Evolutionary conservation across 2,888 invertebrate species (phyloP), one percentile per base, ranked within the genome.

Genomic region (Microplitis manilae): DNA sequence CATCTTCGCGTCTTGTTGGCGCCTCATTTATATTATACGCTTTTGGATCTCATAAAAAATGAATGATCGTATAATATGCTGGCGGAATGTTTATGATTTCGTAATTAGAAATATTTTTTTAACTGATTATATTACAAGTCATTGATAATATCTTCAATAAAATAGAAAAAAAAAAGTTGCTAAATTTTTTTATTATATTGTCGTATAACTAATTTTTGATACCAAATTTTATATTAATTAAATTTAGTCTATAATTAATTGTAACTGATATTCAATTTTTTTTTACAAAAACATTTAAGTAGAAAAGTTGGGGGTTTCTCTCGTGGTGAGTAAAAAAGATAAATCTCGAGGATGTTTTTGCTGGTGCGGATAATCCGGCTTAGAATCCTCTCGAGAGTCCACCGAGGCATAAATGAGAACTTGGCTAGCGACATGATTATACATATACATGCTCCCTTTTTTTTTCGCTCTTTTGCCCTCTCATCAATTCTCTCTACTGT

Each of bases 361-460:
- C 78, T 78, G 41, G 77, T 69, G 50, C 83, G 87, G 89, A 89
- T 90, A 87, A 90, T 90, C 89, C 89, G 86, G 89, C 88, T 90
- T 88, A 89, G 81, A 79, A 81, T 84, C 83, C 79, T 79, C 83
- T 85, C 75, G 78, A 79, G 82, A 79, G 82, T 83, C 82, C 81
- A 81, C 83, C 74, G 81, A 76, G 73, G 80, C 79, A 79, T 81
- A 85, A 85, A 85, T 84, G 83, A 81, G 81, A 82, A 84, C 83
- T 79, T 80, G 83, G 79, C 76, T 74, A 79, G 75, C 72, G 80
- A 81, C 79, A 76, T 61, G 78, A 79, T 62, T 70, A 79, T 79
- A 77, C 77, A 70, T 76, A 72, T 77, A 75, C 78, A 78, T 77
- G 79, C 81, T 81, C 78, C 79, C 67, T 77, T 79, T 81, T 68